Evolutionary conservation across 1,140 invertebrate genomes (phyloP), one percentile per base, ranked within the genome.

Genomic region (Drosophila serrata): DNA sequence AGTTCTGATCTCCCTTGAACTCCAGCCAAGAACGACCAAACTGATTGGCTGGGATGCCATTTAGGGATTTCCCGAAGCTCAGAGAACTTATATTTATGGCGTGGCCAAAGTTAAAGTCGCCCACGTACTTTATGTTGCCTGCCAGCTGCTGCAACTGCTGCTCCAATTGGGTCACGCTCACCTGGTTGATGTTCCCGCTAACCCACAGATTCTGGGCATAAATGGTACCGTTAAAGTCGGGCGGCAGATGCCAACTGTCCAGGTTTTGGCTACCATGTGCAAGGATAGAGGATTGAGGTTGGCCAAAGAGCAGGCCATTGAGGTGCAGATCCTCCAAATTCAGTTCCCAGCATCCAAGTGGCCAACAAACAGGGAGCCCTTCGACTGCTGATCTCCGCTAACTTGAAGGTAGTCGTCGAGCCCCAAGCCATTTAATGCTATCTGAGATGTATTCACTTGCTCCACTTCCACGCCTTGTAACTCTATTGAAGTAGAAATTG

Each of bases 181-280:
- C 59, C 12, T 79, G 59, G 58, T 92, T 92, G 0, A 92, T 70
- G 15, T 51, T 35, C 6, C 69, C 74, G 42, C 79, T 84, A 1
- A 92, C 58, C 74, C 92, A 92, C 9, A 94, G 69, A 37, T 92
- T 92, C 37, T 72, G 45, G 22, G 94, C 92, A 27, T 75, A 68
- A 17, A 94, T 93, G 12, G 75, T 79, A 43, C 91, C 86, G 59
- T 82, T 82, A 9, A 92, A 92, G 22, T 92, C 37, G 43, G 24
- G 46, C 1, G 81, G 81, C 31, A 87, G 37, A 3, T 70, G 60
- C 79, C 79, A 87, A 24, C 75, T 61, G 24, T 69, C 68, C 46
- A 45, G 19, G 0, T 61, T 58, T 51, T 92, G 42, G 17, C 68
- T 68, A 11, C 73, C 70, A 35, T 92, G 92, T 13, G 70, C 49